These are phyloP conservation scores for Cosmopolites sordidus DNA, from an alignment of 2,888 invertebrate genomes.

Conservation along the genomic window DNA sequence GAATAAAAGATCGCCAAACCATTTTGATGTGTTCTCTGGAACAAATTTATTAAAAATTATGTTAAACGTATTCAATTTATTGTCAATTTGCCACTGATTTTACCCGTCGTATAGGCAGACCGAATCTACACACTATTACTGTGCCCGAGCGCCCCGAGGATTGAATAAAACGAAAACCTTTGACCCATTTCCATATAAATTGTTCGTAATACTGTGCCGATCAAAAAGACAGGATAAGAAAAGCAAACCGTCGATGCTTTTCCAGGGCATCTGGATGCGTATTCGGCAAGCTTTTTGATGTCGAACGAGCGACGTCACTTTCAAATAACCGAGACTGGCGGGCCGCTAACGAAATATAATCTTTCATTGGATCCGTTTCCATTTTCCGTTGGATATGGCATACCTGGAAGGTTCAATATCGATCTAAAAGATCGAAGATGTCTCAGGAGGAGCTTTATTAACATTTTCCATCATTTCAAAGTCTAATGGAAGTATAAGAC, in stretches of 20 bases:
- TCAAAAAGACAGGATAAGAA: slow-evolving; percentile 36
- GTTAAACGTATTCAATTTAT: slow-evolving; percentile 10
- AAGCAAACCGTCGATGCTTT: no score
- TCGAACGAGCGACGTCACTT: neutral
- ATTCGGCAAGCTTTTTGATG: slow-evolving; percentile 19
- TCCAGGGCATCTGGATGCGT: slow-evolving; percentile 22
- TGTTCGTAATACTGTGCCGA: slow-evolving; percentile 36
- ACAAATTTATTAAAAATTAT: slow-evolving; percentile 6
- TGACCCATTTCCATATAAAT: slow-evolving; percentile 41
- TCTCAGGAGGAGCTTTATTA: no score
- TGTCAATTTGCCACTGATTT: slow-evolving; percentile 19
- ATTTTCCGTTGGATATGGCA: no score
- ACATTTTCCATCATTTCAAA: no score
- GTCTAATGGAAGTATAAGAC: no score
- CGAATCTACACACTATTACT: slow-evolving; percentile 26
- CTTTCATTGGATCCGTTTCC: no score
- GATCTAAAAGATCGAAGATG: no score
- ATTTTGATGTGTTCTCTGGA: no score
- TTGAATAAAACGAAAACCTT: slow-evolving; percentile 30
- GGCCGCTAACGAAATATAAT: no score
- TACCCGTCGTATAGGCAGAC: slow-evolving; percentile 7
- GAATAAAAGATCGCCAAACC: no score
- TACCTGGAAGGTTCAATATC: no score
- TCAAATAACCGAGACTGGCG: no score
- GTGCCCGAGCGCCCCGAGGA: slow-evolving; percentile 21